Evolutionary conservation across 2,113 vertebrate genomes (phyloP), one percentile per base, ranked within the genome.

Genomic region (Hydrolagus affinis): DNA sequence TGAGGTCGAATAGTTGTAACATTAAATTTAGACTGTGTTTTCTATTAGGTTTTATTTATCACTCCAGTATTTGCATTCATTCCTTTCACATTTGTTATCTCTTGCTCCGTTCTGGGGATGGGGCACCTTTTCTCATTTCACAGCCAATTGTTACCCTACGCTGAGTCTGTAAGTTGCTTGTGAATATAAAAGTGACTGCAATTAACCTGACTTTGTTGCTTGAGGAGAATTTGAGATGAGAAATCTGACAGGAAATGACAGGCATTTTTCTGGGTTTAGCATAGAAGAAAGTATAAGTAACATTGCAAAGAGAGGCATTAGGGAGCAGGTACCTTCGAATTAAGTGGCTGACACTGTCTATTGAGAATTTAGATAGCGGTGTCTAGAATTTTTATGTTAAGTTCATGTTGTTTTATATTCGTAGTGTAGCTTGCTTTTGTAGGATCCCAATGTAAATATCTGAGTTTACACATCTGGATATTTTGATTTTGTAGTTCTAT

Each of bases 161-260:
- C 94, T 94, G 94, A 95, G 93, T 95, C 94, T 94, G 94, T 94
- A 94, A 95, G 94, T 97, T 96, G 94, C 93, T 95, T 94, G 95
- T 96, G 96, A 95, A 96, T 96, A 96, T 96, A 95, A 96, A 96
- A 97, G 95, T 97, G 96, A 98, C 97, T 97, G 97, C 97, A 98
- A 98, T 98, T 99, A 99, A 98, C 97, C 97, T 95, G 95, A 95
- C 96, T 96, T 95, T 96, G 96, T 97, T 96, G 97, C 96, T 96
- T 94, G 94, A 96, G 97, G 96, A 98, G 96, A 98, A 95, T 95
- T 93, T 94, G 95, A 95, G 95, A 97, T 97, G 96, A 96, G 95
- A 94, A 95, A 95, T 95, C 93, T 98, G 97, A 98, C 97, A 98
- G 97, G 95, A 94, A 95, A 96, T 96, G 96, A 96, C 95, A 95